phyloP scores from a whole-genome alignment of 2,888 invertebrate species.

The Acholoe squamosa region DNA sequence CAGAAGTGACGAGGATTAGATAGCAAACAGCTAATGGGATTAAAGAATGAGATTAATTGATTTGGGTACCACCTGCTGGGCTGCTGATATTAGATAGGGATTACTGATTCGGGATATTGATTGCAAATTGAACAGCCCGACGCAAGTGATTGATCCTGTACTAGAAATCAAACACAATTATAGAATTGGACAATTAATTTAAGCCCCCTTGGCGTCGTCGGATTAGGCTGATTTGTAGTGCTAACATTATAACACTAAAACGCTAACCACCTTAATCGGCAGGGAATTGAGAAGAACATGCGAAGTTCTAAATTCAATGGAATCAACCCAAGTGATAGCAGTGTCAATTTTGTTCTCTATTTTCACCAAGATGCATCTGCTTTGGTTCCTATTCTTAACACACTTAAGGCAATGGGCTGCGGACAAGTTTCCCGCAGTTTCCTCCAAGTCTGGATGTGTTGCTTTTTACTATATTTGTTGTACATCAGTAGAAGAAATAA shows the following conservation, averaged over 20 bases:
- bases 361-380: not conserved
- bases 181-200: slow-evolving; percentile 10
- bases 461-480: too few relatives aligned
- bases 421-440: too few relatives aligned
- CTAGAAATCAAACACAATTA: slow-evolving; percentile 30
- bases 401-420: not conserved
- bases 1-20: slow-evolving; percentile 41
- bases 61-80: slow-evolving; percentile 1
- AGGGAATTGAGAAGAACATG: not conserved
- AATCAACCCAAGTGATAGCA: not conserved
- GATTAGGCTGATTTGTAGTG: slow-evolving; percentile 6
- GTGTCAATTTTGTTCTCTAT: not conserved
- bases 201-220: not conserved
- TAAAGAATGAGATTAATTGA: slow-evolving; percentile 18
- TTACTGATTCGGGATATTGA: not conserved
- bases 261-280: not conserved
- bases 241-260: slow-evolving; percentile 16
- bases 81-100: slow-evolving; percentile 32
- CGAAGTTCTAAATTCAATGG: not conserved
- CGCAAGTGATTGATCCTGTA: slow-evolving; percentile 15
- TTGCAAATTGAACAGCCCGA: slow-evolving; percentile 2
- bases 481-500: too few relatives aligned
- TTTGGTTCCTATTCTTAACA: not conserved
- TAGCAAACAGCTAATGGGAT: slow-evolving; percentile 31
- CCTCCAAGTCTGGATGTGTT: too few relatives aligned